Percentiles rank a stretch among this genome's conserved stretches.
Evolutionary conservation across 2,797 vertebrate species (phyloP).

Genomic region (Argentina silus): DNA sequence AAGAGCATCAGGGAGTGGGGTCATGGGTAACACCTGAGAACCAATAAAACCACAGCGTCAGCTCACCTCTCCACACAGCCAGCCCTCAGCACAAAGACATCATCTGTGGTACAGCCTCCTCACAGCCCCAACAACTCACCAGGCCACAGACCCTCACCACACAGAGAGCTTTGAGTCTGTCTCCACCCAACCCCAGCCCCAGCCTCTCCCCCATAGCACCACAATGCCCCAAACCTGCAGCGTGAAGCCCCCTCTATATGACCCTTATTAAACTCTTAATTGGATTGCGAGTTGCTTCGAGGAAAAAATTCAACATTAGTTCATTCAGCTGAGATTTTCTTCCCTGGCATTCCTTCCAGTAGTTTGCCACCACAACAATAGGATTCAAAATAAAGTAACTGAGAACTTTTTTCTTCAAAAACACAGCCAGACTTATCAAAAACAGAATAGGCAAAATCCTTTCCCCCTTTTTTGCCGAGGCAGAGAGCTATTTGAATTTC

Average conservation of each 20-base stretch:
- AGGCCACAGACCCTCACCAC: slow-evolving; percentile 66
- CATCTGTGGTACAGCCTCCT: slow-evolving; percentile 55
- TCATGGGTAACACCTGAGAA: slow-evolving; percentile 82
- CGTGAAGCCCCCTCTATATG: slow-evolving; percentile 90
- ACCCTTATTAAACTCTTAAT: slow-evolving; percentile 95
- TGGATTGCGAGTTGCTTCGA: slow-evolving; percentile 86
- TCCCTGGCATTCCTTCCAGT: slow-evolving; percentile 70
- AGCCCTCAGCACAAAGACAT: slow-evolving; percentile 53
- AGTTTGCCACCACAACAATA: slow-evolving; percentile 70
- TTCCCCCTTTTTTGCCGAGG: slow-evolving; percentile 78
- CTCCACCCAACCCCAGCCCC: slow-evolving; percentile 72
- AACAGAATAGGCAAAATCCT: slow-evolving; percentile 58
- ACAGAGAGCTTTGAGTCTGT: slow-evolving; percentile 75
- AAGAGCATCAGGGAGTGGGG: slow-evolving; percentile 39
- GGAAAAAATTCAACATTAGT: slow-evolving; percentile 78
- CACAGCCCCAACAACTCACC: slow-evolving; percentile 64
- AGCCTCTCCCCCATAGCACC: slow-evolving; percentile 57
- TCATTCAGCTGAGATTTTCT: slow-evolving; percentile 79
- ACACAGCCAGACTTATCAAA: slow-evolving; percentile 57
- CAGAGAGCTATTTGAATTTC: slow-evolving; percentile 85
- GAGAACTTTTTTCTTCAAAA: slow-evolving; percentile 60
- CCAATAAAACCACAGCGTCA: slow-evolving; percentile 68
- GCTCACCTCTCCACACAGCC: slow-evolving; percentile 46
- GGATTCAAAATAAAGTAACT: slow-evolving; percentile 63
- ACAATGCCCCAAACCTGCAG: slow-evolving; percentile 84